phyloP scores from a whole-genome alignment of 2,888 invertebrate species.

The Dolichomitus sp. region DNA sequence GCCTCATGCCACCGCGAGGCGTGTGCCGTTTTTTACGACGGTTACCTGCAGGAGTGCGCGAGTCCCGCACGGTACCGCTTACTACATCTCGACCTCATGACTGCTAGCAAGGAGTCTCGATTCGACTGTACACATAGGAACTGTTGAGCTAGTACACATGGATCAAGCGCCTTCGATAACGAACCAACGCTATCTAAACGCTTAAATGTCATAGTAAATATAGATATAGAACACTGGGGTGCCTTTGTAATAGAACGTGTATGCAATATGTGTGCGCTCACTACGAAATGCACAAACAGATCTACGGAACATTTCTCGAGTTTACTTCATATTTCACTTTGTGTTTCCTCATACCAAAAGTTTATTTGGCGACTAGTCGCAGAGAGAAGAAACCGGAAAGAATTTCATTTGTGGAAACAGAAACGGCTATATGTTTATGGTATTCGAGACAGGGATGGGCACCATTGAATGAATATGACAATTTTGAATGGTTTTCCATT shows the following conservation, averaged over 20 bases:
- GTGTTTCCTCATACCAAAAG: not conserved
- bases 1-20: slow-evolving; percentile 82
- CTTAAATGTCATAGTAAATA: slow-evolving; percentile 81
- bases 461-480: no score
- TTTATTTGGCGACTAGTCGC: not conserved
- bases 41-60: slow-evolving; percentile 41
- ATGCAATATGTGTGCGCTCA: not conserved
- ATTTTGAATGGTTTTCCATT: no score
- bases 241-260: slow-evolving; percentile 20
- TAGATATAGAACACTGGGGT: slow-evolving; percentile 46
- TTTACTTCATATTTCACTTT: not conserved
- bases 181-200: slow-evolving; percentile 74
- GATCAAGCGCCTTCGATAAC: slow-evolving; percentile 72
- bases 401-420: no score
- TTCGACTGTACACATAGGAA: slow-evolving; percentile 26
- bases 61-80: slow-evolving; percentile 39
- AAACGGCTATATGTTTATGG: no score
- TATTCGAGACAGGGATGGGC: no score
- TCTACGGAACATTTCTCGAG: not conserved
- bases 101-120: slow-evolving; percentile 49
- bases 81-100: slow-evolving; percentile 41
- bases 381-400: no score
- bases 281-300: not conserved
- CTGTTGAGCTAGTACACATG: slow-evolving; percentile 12
- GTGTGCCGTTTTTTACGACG: slow-evolving; percentile 80